Percentiles rank a stretch among this genome's conserved stretches.
These are phyloP conservation scores for Paramuricea clavata DNA, from an alignment of 92 coral and sea anemone genomes.

Conservation along the genomic window DNA sequence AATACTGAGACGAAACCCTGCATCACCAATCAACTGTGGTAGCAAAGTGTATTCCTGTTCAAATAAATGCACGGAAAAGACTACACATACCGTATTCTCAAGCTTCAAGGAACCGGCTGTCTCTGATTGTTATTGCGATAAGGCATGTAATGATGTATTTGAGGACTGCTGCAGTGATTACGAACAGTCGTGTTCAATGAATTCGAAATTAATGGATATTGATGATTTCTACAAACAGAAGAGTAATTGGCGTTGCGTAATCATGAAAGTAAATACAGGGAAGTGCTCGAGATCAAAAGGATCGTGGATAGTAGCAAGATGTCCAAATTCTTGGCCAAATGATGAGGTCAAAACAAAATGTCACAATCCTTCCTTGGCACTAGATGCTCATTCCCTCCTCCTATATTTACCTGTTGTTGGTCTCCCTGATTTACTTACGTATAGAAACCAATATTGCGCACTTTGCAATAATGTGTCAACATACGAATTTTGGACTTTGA, in stretches of 20 bases:
- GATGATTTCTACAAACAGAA: conserved; percentile 1
- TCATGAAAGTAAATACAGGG: background rate
- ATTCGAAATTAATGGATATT: background rate
- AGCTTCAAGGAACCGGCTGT: background rate
- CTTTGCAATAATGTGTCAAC: conserved; percentile 21
- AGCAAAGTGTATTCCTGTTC: background rate
- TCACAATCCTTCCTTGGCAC: conserved; percentile 1
- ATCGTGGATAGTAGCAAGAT: conserved; percentile 35
- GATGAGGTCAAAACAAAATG: conserved; percentile 17
- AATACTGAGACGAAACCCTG: background rate
- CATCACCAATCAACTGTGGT: background rate
- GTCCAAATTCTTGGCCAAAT: conserved; percentile 29
- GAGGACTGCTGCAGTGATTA: conserved; percentile 36
- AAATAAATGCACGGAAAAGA: conserved; percentile 6
- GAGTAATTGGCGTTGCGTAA: conserved; percentile 22
- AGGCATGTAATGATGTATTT: conserved; percentile 22
- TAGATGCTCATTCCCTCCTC: background rate
- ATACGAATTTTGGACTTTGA: conserved; percentile 35
- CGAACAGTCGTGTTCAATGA: background rate
- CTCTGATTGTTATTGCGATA: conserved; percentile 36
- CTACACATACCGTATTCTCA: background rate
- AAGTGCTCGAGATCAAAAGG: background rate
- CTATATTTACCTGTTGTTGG: conserved; percentile 33
- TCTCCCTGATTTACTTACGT: background rate
- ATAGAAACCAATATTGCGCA: conserved; percentile 46